phyloP scores from a whole-genome alignment of 2,797 vertebrate species.

The Neomorphus geoffroyi region DNA sequence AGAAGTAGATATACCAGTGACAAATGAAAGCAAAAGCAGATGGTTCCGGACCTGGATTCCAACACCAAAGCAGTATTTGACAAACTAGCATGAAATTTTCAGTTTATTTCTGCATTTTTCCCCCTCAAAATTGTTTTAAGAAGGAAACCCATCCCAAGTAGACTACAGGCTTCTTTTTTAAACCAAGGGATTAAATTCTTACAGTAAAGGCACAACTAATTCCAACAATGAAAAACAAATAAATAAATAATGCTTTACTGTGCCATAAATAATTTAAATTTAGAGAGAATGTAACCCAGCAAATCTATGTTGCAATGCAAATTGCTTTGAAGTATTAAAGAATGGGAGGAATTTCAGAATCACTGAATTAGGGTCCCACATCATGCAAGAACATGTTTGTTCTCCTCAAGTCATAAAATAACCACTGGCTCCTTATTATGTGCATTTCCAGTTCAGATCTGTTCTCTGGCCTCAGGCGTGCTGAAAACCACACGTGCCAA shows the following conservation, averaged over 20 bases:
- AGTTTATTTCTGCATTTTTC: neutral
- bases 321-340: neutral
- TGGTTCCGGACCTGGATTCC: neutral
- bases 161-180: neutral
- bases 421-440: neutral
- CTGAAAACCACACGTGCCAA: neutral
- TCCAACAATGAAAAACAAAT: neutral
- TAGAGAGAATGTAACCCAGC: neutral
- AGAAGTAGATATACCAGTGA: neutral
- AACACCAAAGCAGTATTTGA: neutral
- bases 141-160: neutral
- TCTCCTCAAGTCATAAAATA: neutral
- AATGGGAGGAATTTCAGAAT: neutral
- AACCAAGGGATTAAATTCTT: neutral
- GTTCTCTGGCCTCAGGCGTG: neutral
- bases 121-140: neutral
- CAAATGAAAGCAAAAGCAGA: neutral
- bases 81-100: neutral
- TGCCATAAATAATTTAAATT: neutral
- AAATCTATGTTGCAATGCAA: neutral
- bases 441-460: slow-evolving; percentile 3
- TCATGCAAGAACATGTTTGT: neutral
- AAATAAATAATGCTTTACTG: neutral
- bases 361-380: neutral
- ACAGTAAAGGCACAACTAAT: neutral